These are phyloP conservation scores for Brachypteracias leptosomus DNA, from an alignment of 2,113 vertebrate species.

Conservation along the genomic window DNA sequence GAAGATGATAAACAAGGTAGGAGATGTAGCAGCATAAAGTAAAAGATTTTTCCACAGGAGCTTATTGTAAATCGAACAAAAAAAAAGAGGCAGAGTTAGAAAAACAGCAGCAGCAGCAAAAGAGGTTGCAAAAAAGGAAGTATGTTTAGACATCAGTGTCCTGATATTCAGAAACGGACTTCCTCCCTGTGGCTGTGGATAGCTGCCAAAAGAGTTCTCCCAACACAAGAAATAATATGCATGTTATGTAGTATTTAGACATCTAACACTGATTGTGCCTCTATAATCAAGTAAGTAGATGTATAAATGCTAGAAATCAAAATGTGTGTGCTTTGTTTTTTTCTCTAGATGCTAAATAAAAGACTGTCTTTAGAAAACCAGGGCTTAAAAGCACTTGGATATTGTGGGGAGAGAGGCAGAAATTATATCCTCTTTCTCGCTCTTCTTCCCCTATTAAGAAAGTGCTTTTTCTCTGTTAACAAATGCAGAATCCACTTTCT, in stretches of 20 bases:
- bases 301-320: not conserved
- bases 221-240: not conserved
- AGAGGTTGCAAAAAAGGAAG: not conserved
- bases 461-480: not conserved
- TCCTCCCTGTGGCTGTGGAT: not conserved
- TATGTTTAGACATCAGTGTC: not conserved
- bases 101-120: not conserved
- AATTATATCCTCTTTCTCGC: not conserved
- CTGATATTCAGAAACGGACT: not conserved
- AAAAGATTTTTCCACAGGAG: not conserved
- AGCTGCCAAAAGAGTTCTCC: not conserved
- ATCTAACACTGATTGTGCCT: not conserved
- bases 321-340: not conserved
- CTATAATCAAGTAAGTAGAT: not conserved
- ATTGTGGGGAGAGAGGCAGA: not conserved
- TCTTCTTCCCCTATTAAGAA: not conserved
- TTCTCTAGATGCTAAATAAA: not conserved
- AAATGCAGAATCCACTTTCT: not conserved
- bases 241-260: not conserved
- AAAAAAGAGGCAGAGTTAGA: not conserved
- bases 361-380: not conserved
- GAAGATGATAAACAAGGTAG: not conserved
- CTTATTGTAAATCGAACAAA: not conserved
- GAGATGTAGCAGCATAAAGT: not conserved
- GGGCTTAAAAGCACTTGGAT: not conserved